A percentile compares a stretch with the other conserved stretches of the same genome.
These are phyloP conservation scores for Actenoides lindsayi DNA, from an alignment of 2,113 vertebrate genomes.

Conservation along the genomic window DNA sequence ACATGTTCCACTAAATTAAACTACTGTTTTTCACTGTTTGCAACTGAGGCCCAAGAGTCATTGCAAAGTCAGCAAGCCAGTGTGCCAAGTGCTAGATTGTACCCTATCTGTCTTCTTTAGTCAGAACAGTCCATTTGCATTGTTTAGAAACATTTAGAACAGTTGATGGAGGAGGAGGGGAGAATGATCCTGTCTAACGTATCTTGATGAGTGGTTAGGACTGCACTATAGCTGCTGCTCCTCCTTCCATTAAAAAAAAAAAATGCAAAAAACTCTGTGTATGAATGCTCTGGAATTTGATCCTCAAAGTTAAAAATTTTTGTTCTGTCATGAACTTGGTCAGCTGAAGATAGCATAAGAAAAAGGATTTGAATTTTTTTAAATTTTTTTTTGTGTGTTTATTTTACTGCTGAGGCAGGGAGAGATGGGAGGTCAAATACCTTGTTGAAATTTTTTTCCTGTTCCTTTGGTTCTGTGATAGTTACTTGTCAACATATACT, in stretches of 20 bases:
- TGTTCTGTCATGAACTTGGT: neutral
- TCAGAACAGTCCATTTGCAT: neutral
- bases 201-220: neutral
- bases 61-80: neutral
- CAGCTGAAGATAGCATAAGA: neutral
- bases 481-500: neutral
- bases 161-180: neutral
- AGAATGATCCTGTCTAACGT: neutral
- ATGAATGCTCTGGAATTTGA: neutral
- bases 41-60: neutral
- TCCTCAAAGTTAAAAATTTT: neutral
- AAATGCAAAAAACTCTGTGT: neutral
- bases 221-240: neutral
- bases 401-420: neutral
- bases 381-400: neutral
- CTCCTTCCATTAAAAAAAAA: neutral
- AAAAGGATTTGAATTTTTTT: neutral
- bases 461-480: neutral
- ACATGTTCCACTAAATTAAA: neutral
- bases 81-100: neutral
- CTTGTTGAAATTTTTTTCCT: neutral
- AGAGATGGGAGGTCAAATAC: neutral
- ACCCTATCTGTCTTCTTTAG: neutral
- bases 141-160: neutral
- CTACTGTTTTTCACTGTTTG: neutral